A percentile compares a stretch with the other conserved stretches of the same genome.
Evolutionary conservation across 2,888 invertebrate genomes (phyloP).

Genomic region (Siphonodentalium dalli): DNA sequence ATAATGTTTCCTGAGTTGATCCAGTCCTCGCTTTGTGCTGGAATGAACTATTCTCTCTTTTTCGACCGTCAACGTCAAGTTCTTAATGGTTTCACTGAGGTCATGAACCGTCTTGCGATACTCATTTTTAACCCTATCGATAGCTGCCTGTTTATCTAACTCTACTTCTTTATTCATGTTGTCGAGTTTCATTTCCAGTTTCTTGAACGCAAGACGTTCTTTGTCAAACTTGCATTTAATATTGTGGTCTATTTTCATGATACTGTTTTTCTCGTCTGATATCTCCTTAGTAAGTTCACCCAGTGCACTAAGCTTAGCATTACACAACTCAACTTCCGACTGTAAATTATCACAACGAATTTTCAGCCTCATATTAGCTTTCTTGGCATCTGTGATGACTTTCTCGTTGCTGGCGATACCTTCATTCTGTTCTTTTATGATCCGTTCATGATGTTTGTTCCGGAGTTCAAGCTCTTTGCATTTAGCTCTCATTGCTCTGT

Average conservation of each 20-base stretch:
- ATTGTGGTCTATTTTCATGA: slow-evolving; percentile 44
- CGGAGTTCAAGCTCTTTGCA: slow-evolving; percentile 38
- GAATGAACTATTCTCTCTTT: slow-evolving; percentile 42
- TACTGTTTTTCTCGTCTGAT: slow-evolving; percentile 39
- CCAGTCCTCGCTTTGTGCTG: slow-evolving; percentile 46
- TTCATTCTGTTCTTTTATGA: slow-evolving; percentile 27
- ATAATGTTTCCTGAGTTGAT: slow-evolving; percentile 54
- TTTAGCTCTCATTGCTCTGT: slow-evolving; percentile 40
- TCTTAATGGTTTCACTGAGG: slow-evolving; percentile 41
- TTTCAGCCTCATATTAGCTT: slow-evolving; percentile 48
- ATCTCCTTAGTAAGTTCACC: slow-evolving; percentile 50
- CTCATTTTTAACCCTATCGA: slow-evolving; percentile 40
- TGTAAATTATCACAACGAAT: slow-evolving; percentile 50
- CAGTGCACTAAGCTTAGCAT: slow-evolving; percentile 45
- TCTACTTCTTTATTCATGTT: slow-evolving; percentile 38
- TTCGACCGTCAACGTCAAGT: slow-evolving; percentile 36
- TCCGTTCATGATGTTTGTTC: slow-evolving; percentile 35
- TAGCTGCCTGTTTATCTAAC: slow-evolving; percentile 38
- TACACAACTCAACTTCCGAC: slow-evolving; percentile 39
- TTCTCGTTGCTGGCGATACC: slow-evolving; percentile 31
- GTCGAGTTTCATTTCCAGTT: slow-evolving; percentile 41
- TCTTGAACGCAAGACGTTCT: slow-evolving; percentile 41
- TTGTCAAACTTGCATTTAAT: slow-evolving; percentile 39
- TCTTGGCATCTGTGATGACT: slow-evolving; percentile 40
- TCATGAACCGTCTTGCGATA: slow-evolving; percentile 45